A percentile compares a stretch with the other conserved stretches of the same genome.
Evolutionary conservation across 2,797 vertebrate genomes (phyloP).

Genomic region (Cuculus canorus): DNA sequence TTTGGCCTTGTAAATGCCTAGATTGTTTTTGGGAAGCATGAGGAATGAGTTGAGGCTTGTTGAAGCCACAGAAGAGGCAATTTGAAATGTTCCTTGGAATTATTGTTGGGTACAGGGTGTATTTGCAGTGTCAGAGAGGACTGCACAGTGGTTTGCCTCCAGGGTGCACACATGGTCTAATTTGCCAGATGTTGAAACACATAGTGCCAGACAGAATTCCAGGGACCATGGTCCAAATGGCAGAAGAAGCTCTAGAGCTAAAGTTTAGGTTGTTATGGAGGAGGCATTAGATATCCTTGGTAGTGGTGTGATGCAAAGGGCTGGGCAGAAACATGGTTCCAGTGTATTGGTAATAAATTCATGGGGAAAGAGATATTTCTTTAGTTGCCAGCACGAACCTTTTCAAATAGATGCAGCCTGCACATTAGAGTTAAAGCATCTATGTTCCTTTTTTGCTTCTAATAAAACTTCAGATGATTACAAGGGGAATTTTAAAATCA

Average conservation of each 20-base stretch:
- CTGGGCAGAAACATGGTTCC: background rate
- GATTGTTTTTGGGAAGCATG: too few relatives aligned
- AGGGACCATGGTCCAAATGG: fast-evolving
- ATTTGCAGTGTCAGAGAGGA: background rate
- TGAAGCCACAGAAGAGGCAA: background rate
- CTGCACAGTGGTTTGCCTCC: background rate
- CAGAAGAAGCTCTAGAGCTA: background rate
- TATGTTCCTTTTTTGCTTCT: background rate
- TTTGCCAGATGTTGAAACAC: background rate
- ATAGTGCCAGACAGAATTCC: background rate
- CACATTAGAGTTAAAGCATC: background rate
- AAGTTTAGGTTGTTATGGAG: background rate
- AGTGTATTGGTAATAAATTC: background rate
- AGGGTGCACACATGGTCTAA: background rate
- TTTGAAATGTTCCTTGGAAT: background rate
- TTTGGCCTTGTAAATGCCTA: too few relatives aligned
- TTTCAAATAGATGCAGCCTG: background rate
- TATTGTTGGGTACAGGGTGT: background rate
- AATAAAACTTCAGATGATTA: background rate
- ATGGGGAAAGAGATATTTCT: background rate
- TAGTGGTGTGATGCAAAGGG: background rate
- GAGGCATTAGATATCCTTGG: background rate
- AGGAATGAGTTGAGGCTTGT: background rate
- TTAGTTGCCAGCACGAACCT: background rate
- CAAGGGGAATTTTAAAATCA: background rate